A percentile compares a stretch with the other conserved stretches of the same genome.
These are phyloP conservation scores for Pachypanchax playfairii DNA, from an alignment of 2,113 vertebrate species.

Conservation along the genomic window DNA sequence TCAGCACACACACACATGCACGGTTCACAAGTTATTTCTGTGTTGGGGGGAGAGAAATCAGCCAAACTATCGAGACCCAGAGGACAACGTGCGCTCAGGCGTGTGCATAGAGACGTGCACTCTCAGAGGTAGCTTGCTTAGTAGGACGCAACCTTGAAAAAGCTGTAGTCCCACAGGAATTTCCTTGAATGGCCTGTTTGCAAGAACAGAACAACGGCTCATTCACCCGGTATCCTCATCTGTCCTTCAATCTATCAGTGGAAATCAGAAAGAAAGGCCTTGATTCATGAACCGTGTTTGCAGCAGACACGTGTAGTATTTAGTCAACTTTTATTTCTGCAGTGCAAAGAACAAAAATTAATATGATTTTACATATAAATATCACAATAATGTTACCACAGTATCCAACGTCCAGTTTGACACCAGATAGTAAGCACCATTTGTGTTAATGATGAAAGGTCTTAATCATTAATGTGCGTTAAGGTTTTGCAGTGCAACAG, in stretches of 20 bases:
- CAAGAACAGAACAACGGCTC: constrained; percentile 61
- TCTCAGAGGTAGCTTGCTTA: constrained; percentile 43
- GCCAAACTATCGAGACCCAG: constrained; percentile 61
- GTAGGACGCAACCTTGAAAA: constrained; percentile 76
- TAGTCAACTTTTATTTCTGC: too few relatives aligned
- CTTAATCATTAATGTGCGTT: too few relatives aligned
- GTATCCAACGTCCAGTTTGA: too few relatives aligned
- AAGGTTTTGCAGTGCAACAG: too few relatives aligned
- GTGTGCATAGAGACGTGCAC: constrained; percentile 17
- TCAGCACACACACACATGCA: constrained; percentile 18
- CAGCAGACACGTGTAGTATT: background rate
- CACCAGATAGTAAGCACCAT: too few relatives aligned
- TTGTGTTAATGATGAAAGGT: too few relatives aligned
- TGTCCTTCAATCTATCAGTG: constrained; percentile 26
- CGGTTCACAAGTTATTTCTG: constrained; percentile 20
- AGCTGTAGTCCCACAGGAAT: constrained; percentile 46
- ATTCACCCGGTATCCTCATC: constrained; percentile 54
- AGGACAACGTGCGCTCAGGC: constrained; percentile 55
- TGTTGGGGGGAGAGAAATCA: constrained; percentile 44
- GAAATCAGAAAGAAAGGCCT: constrained; percentile 28
- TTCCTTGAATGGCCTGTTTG: constrained; percentile 68
- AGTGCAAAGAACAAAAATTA: too few relatives aligned
- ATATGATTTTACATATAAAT: too few relatives aligned
- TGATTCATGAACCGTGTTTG: constrained; percentile 43
- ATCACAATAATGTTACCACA: too few relatives aligned